phyloP scores from a whole-genome alignment of 2,888 invertebrate genomes.

The Physocephala rufipes region DNA sequence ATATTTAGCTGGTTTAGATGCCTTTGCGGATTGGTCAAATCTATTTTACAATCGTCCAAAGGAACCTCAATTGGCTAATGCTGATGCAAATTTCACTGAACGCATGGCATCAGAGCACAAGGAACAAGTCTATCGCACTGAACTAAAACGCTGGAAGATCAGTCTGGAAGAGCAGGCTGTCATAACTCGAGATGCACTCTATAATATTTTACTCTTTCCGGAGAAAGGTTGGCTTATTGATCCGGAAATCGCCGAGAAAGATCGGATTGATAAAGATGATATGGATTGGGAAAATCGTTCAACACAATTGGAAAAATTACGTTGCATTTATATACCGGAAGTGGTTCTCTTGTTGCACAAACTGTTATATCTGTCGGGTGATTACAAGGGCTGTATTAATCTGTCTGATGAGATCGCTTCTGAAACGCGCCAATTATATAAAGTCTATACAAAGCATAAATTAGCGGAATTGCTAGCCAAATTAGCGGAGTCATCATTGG shows the following conservation, averaged over 20 bases:
- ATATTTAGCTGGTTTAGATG: slow-evolving; percentile 87
- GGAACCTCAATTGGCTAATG: slow-evolving; percentile 70
- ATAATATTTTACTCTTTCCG: slow-evolving; percentile 88
- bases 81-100: slow-evolving; percentile 81
- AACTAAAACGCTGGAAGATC: slow-evolving; percentile 79
- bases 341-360: slow-evolving; percentile 80
- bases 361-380: slow-evolving; percentile 79
- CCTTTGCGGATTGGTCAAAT: slow-evolving; percentile 89
- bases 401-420: slow-evolving; percentile 82
- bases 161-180: slow-evolving; percentile 75
- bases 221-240: slow-evolving; percentile 91
- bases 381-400: slow-evolving; percentile 80
- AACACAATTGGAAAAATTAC: slow-evolving; percentile 76
- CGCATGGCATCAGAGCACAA: slow-evolving; percentile 89
- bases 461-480: slow-evolving; percentile 79
- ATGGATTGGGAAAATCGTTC: slow-evolving; percentile 69
- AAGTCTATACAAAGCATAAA: slow-evolving; percentile 81
- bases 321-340: slow-evolving; percentile 86
- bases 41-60: slow-evolving; percentile 83
- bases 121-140: slow-evolving; percentile 80
- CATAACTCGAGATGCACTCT: slow-evolving; percentile 81
- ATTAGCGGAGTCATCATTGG: slow-evolving; percentile 80
- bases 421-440: slow-evolving; percentile 81
- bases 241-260: slow-evolving; percentile 68
- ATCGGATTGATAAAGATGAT: slow-evolving; percentile 62